Base-by-base conservation (phyloP, 2,113 vertebrate species). In the Psilopogon haemacephalus region DNA sequence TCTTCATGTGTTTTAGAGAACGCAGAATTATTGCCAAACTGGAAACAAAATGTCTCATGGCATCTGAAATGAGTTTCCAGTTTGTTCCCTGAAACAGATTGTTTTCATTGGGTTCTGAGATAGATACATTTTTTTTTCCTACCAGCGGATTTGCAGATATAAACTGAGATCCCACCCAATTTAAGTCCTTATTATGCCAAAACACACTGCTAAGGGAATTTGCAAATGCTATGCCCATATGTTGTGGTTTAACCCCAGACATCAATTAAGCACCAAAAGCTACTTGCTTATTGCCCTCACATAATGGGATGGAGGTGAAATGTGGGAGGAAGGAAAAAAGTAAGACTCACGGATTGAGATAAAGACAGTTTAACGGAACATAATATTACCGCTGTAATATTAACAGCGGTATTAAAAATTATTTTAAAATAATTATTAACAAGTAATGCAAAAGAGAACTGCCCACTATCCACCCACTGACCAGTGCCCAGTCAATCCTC, bases 31-130 rank as follows among this genome's bases (percentile, higher is more conserved):
- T 48, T 5, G 6, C 79, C 70, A 79, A 92, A 94, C 94, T 9
- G 8, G 78, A 91, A 92, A 81, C 42, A 87, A 90, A 95, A 54
- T 17, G 48, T 69, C 50, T 92, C 30, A 14, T 27, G 4, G 58
- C 62, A 75, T 35, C 62, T 82, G 58, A 87, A 90, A 89, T 56
- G 42, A 82, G 58, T 92, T 90, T 86, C 70, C 24, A 72, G 17
- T 56, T 71, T 78, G 30, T 71, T 88, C 77, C 71, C 42, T 24
- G 26, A 80, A 42, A 70, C 81, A n/a, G 56, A 81, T 54, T 77
- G 72, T 78, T 95, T 90, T 86, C 46, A 68, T 93, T 92, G 68
- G 69, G 90, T 89, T 48, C 26, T 35, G n/a, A 26, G 71, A 81
- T 38, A 56, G 81, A 54, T 79, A 56, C 0, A 3, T 85, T 78